These are phyloP conservation scores for Palloptera scutellata DNA, from an alignment of 2,888 invertebrate genomes.

Conservation along the genomic window DNA sequence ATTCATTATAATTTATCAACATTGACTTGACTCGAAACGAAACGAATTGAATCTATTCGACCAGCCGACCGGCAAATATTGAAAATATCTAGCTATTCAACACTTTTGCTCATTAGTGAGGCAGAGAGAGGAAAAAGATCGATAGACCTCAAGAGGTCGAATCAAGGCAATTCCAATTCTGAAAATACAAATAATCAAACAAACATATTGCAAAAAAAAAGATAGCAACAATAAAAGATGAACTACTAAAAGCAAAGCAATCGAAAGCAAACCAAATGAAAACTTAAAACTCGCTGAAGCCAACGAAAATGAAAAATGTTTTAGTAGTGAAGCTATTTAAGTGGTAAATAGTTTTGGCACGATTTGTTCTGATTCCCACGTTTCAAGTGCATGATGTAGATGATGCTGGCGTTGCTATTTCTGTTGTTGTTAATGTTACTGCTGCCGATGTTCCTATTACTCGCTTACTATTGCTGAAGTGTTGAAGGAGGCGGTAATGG, in stretches of 20 bases:
- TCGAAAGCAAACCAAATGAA: constrained; percentile 24
- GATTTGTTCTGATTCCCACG: constrained; percentile 53
- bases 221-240: constrained; percentile 14
- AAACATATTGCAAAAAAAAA: constrained; percentile 8
- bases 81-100: constrained; percentile 40
- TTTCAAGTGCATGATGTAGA: constrained; percentile 46
- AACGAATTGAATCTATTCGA: neutral
- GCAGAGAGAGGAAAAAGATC: constrained; percentile 10
- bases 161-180: neutral
- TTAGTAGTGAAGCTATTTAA: constrained; percentile 44
- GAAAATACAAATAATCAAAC: constrained; percentile 2
- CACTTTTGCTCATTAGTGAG: constrained; percentile 38
- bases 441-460: neutral
- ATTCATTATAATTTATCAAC: constrained; percentile 48
- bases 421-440: too few species aligned
- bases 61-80: constrained; percentile 17
- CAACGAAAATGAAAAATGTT: constrained; percentile 45
- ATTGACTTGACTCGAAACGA: constrained; percentile 30
- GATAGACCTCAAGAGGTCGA: constrained; percentile 6
- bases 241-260: constrained; percentile 16
- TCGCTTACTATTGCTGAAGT: too few species aligned
- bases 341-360: constrained; percentile 52
- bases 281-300: constrained; percentile 10
- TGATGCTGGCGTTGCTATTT: constrained; percentile 15
- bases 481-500: too few species aligned